Conservation (phyloP, 2,888 invertebrate species). For the Chrysolina haemoptera region DNA sequence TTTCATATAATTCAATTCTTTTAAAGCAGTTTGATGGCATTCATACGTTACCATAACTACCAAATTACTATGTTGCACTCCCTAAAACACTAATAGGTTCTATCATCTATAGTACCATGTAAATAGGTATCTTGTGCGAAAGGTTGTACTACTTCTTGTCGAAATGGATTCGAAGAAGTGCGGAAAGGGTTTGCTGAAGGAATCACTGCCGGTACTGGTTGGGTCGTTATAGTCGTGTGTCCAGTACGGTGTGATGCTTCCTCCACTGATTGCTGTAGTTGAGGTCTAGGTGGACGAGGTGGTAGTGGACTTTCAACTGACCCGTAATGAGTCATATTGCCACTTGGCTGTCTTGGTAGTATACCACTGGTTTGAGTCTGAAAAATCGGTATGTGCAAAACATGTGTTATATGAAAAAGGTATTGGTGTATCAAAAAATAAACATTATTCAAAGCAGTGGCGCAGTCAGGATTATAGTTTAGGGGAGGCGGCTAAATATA, state of each 20-base stretch:
- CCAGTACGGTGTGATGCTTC: not conserved
- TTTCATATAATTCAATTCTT: too few species aligned
- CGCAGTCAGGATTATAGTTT: too few species aligned
- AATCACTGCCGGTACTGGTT: constrained; percentile 49
- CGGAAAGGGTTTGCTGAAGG: constrained; percentile 61
- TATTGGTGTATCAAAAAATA: too few species aligned
- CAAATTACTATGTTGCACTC: not conserved
- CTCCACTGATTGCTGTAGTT: not conserved
- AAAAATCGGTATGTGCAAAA: not conserved
- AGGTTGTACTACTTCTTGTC: constrained; percentile 75
- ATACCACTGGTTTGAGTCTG: constrained; percentile 62
- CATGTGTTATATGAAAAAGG: not conserved
- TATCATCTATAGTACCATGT: constrained; percentile 71
- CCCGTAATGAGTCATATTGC: constrained; percentile 72
- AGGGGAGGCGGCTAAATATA: too few species aligned
- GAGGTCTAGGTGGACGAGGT: constrained; percentile 51
- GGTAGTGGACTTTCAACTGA: constrained; percentile 71
- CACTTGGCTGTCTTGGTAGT: constrained; percentile 64
- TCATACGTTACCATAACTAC: not conserved
- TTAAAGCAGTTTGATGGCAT: not conserved
- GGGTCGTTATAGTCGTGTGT: constrained; percentile 30
- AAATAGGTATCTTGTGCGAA: constrained; percentile 75
- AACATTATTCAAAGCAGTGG: too few species aligned
- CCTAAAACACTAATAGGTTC: constrained; percentile 64
- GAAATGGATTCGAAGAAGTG: constrained; percentile 65